These are phyloP conservation scores for Spermophilus dauricus DNA, from an alignment of 2,113 vertebrate genomes.

Conservation along the genomic window DNA sequence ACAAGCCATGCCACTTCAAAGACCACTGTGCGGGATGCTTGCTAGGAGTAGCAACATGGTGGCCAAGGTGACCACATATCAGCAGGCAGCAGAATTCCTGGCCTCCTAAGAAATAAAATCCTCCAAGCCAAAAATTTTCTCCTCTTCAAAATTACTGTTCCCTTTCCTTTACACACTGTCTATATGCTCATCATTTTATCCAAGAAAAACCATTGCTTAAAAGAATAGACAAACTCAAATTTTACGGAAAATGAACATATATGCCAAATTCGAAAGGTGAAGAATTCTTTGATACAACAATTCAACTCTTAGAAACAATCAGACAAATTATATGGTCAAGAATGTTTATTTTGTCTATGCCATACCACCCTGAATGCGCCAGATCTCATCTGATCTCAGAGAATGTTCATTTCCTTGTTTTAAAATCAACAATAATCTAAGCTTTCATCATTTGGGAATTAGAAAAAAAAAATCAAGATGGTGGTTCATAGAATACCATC, in stretches of 20 bases:
- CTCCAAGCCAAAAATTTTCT: background rate
- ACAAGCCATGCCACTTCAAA: background rate
- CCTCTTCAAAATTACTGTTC: background rate
- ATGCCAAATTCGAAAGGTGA: background rate
- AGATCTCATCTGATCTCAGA: background rate
- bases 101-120: background rate
- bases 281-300: background rate
- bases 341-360: background rate
- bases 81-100: background rate
- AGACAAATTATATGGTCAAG: background rate
- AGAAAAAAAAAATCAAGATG: background rate
- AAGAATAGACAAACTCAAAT: background rate
- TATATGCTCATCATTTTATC: background rate
- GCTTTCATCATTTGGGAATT: background rate
- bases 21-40: fast-evolving
- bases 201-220: background rate
- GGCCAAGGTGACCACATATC: background rate
- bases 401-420: background rate
- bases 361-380: no score
- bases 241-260: background rate
- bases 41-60: background rate
- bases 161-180: background rate
- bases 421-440: background rate
- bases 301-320: background rate
- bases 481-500: background rate